phyloP scores from a whole-genome alignment of 2,797 vertebrate species.

The Schizopygopsis pylzovi region DNA sequence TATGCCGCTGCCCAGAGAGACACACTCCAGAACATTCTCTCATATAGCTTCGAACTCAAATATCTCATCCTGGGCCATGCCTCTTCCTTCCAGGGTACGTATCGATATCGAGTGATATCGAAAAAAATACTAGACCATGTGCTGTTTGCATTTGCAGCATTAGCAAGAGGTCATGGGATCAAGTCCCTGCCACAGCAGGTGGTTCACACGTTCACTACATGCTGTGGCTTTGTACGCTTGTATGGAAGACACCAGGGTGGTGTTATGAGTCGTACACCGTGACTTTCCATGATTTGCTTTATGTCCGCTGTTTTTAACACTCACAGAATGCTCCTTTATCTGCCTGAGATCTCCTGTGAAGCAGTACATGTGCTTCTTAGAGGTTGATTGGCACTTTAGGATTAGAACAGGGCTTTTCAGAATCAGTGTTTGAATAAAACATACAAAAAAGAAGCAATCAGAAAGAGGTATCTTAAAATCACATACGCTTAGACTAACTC shows the following conservation, averaged over 20 bases:
- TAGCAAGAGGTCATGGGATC: background rate
- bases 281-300: slow-evolving; percentile 17
- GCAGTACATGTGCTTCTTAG: slow-evolving; percentile 1
- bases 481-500: background rate
- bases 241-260: background rate
- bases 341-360: slow-evolving; percentile 17
- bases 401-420: slow-evolving; percentile 20
- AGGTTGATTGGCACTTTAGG: slow-evolving; percentile 9
- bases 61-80: slow-evolving; percentile 86
- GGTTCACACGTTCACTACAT: slow-evolving; percentile 2
- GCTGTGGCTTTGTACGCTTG: background rate
- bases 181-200: slow-evolving; percentile 13
- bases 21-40: slow-evolving; percentile 86
- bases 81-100: slow-evolving; percentile 84
- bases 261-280: background rate
- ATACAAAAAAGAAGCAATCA: slow-evolving; percentile 6
- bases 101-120: slow-evolving; percentile 33
- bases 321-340: slow-evolving; percentile 21
- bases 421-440: slow-evolving; percentile 21
- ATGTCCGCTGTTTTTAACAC: slow-evolving; percentile 9
- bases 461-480: slow-evolving; percentile 2
- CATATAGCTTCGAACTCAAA: slow-evolving; percentile 90
- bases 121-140: background rate
- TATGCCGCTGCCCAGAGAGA: slow-evolving; percentile 86
- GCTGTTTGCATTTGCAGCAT: slow-evolving; percentile 2